Conservation (phyloP, 2,888 invertebrate genomes). For the Lissonota sp. region DNA sequence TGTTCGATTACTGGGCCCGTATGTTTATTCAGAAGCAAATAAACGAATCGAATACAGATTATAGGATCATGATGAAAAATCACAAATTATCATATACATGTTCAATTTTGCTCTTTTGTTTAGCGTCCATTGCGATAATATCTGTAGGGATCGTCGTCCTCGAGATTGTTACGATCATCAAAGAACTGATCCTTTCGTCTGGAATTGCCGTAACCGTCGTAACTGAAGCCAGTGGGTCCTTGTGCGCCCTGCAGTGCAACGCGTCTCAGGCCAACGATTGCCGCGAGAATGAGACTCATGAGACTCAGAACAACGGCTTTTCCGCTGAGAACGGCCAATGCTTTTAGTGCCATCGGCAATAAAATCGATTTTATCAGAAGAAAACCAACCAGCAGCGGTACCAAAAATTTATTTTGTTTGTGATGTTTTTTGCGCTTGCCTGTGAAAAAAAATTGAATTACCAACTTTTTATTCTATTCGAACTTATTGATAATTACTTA, state of each 20-base stretch:
- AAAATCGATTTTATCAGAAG: conserved; percentile 88
- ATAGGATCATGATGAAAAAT: not conserved
- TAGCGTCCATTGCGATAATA: conserved; percentile 77
- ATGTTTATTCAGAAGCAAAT: not conserved
- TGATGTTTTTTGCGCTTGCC: conserved; percentile 81
- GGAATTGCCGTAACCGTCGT: conserved; percentile 74
- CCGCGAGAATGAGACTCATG: conserved; percentile 86
- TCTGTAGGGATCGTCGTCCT: conserved; percentile 77
- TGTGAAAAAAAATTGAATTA: conserved; percentile 63
- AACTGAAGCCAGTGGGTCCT: conserved; percentile 51
- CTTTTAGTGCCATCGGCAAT: conserved; percentile 88
- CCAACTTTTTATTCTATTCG: no score
- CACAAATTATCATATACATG: not conserved
- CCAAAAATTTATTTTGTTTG: conserved; percentile 85
- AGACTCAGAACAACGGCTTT: conserved; percentile 85
- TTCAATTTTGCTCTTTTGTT: conserved; percentile 62
- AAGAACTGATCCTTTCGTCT: conserved; percentile 76
- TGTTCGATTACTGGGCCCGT: no score
- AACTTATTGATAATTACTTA: no score
- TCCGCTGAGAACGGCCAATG: conserved; percentile 88
- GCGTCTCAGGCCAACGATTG: conserved; percentile 87
- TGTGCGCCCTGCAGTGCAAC: conserved; percentile 80
- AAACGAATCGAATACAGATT: not conserved
- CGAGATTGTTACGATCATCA: conserved; percentile 69
- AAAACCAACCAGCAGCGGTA: conserved; percentile 87